Base-by-base conservation (phyloP, 2,888 invertebrate species). In the Andrena fulva region DNA sequence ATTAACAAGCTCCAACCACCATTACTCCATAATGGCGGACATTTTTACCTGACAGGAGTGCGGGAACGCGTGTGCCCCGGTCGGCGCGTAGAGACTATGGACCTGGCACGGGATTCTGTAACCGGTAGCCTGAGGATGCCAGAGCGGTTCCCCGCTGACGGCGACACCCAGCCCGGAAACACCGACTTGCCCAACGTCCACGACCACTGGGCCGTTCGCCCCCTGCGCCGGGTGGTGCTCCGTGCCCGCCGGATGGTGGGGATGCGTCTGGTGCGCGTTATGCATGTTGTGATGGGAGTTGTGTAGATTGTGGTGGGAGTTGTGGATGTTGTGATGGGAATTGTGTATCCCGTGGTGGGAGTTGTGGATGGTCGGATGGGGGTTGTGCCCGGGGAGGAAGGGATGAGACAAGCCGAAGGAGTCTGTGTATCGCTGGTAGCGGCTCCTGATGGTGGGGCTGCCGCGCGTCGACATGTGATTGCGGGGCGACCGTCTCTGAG, bases 401-500 rank as follows among this genome's bases (percentile, higher is more conserved):
- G 91, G 91, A 85, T 92, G 92, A 8, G 92, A 87, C 4, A 90
- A 85, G 5, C 90, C 88, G 76, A 91, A 91, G 31, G 92, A 87
- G 42, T 93, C 93, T 6, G 90, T 82, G 79, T 88, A 92, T 48
- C 93, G 92, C 48, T 90, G 91, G 72, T 92, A 93, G 77, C 93
- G 93, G 89, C 90, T 93, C 69, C 93, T 89, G n/a, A 91, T 86
- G 8, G 92, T 90, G 12, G 93, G 91, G 42, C 91, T 92, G 60
- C 92, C 92, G n/a, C 92, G 90, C 6, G 92, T 91, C 33, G 95
- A 93, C 85, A 95, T 94, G 85, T 95, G 95, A 90, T 95, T 95
- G 66, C 96, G 94, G 0, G 96, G 95, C 0, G 96, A 96, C 76
- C 96, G 95, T 73, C 96, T 93, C 52, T 95, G 95, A 20, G 91